phyloP scores from a whole-genome alignment of 2,888 invertebrate species.

The Nysson spinosus region DNA sequence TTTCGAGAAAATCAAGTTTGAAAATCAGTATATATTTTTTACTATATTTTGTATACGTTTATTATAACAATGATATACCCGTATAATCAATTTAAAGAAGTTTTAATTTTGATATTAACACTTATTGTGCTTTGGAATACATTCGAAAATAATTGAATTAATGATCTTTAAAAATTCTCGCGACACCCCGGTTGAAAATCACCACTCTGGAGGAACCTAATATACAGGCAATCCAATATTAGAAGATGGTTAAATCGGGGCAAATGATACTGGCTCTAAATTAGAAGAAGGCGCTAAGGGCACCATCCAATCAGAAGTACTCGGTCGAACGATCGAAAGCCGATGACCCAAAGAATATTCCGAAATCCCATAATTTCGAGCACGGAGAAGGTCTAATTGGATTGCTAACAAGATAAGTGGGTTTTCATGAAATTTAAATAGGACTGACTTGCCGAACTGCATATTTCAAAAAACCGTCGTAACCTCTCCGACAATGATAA shows the following conservation, averaged over 20 bases:
- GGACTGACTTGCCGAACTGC: constrained; percentile 14
- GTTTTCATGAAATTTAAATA: constrained; percentile 44
- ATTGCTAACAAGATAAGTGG: constrained; percentile 34
- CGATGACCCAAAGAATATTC: constrained; percentile 26
- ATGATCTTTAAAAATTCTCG: no score
- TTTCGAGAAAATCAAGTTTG: no score
- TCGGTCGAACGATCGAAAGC: constrained; percentile 17
- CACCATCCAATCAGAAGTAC: constrained; percentile 13
- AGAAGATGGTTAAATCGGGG: neutral
- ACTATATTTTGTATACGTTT: no score
- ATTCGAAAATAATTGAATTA: no score
- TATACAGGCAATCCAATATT: neutral
- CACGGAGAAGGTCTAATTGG: constrained; percentile 36
- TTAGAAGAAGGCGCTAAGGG: neutral
- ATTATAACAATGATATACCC: no score
- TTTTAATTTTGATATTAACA: no score
- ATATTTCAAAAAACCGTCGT: constrained; percentile 19
- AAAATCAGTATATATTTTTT: no score
- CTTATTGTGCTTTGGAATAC: no score
- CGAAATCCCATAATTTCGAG: constrained; percentile 33
- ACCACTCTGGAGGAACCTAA: neutral
- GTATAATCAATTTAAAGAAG: no score
- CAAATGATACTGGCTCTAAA: neutral
- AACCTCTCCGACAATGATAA: no score
- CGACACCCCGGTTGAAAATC: neutral